A percentile compares a stretch with the other conserved stretches of the same genome.
phyloP scores from a whole-genome alignment of 2,113 vertebrate genomes.

The Reinhardtius hippoglossoides region DNA sequence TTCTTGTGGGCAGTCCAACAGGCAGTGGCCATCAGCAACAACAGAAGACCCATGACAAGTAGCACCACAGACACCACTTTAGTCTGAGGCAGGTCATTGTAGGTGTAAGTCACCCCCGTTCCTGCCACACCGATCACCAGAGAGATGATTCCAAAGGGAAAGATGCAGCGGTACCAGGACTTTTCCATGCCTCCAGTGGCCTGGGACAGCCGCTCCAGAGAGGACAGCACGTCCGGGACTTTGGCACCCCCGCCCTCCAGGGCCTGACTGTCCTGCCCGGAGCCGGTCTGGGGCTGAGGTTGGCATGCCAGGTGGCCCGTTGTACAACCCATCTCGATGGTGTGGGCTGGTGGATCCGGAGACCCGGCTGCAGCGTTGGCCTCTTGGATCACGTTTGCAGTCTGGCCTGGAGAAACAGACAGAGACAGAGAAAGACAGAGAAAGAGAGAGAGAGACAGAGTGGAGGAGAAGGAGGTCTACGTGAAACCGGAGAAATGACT shows the following conservation, averaged over 20 bases:
- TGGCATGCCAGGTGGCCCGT: slow-evolving; percentile 88
- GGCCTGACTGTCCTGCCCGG: slow-evolving; percentile 73
- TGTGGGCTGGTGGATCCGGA: slow-evolving; percentile 29
- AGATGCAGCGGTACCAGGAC: slow-evolving; percentile 93
- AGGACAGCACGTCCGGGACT: slow-evolving; percentile 85
- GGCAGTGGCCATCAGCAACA: slow-evolving; percentile 85
- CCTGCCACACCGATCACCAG: slow-evolving; percentile 89
- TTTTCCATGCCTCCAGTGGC: slow-evolving; percentile 91
- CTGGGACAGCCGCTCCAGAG: slow-evolving; percentile 87
- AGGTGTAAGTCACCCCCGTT: slow-evolving; percentile 91
- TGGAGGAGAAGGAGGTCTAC: slow-evolving; percentile 29
- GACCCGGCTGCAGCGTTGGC: slow-evolving; percentile 23
- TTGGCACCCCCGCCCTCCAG: slow-evolving; percentile 74
- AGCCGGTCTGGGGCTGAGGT: slow-evolving; percentile 69
- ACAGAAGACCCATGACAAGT: slow-evolving; percentile 83
- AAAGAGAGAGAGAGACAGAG: slow-evolving; percentile 31
- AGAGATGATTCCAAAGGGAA: slow-evolving; percentile 92
- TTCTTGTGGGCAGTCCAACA: slow-evolving; percentile 89
- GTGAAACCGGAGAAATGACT: slow-evolving; percentile 41
- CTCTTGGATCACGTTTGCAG: slow-evolving; percentile 33
- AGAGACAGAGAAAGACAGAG: slow-evolving; percentile 19
- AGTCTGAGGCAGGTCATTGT: slow-evolving; percentile 89
- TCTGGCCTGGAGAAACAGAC: slow-evolving; percentile 49
- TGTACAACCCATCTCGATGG: slow-evolving; percentile 87
- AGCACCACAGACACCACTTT: slow-evolving; percentile 89